These are phyloP conservation scores for Mythimna loreyi DNA, from an alignment of 2,888 invertebrate species.

Conservation along the genomic window DNA sequence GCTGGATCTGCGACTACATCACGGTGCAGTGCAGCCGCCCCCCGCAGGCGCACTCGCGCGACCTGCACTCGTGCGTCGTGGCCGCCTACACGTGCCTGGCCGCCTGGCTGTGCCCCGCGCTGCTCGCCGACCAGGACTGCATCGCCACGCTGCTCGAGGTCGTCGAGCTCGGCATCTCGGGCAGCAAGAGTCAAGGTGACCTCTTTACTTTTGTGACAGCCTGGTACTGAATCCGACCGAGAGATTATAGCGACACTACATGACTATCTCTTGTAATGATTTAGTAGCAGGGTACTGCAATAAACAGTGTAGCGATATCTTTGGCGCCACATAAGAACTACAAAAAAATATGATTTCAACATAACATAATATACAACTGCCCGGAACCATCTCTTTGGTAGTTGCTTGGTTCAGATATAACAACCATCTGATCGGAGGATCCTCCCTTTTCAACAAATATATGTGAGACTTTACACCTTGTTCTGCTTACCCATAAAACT, in stretches of 20 bases:
- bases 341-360: no score
- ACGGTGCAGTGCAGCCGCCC: conserved; percentile 98
- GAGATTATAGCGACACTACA: neutral
- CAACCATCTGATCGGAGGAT: no score
- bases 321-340: no score
- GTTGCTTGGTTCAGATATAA: no score
- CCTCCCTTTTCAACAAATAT: no score
- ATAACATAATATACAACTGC: no score
- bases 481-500: no score
- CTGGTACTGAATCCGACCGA: conserved; percentile 1
- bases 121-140: conserved; percentile 97
- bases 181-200: conserved; percentile 94
- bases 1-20: conserved; percentile 99
- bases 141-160: conserved; percentile 98
- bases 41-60: conserved; percentile 97
- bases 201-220: neutral
- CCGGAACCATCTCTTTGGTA: no score
- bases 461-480: no score
- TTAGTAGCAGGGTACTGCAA: no score
- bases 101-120: conserved; percentile 97
- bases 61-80: conserved; percentile 98
- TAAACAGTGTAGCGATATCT: no score
- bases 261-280: no score
- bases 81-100: conserved; percentile 98
- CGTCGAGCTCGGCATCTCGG: conserved; percentile 99